Percentiles rank a stretch among this genome's conserved stretches.
phyloP scores from a whole-genome alignment of 2,797 vertebrate genomes.

The Eulemur coronatus region DNA sequence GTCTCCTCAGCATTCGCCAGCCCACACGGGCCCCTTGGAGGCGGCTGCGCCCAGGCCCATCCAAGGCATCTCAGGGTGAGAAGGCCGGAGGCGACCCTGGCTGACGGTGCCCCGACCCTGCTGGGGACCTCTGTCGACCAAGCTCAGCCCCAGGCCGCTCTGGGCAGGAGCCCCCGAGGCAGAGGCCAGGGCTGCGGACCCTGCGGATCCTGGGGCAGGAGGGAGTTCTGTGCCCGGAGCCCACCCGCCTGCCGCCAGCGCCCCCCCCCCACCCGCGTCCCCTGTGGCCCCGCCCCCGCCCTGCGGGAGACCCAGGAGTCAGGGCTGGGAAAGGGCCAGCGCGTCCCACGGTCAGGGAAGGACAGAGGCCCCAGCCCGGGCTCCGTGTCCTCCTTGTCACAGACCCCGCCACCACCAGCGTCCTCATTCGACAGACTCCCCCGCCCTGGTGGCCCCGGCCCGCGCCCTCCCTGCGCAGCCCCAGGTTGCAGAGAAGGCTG shows the following conservation, averaged over 20 bases:
- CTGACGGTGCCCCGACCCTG: no score
- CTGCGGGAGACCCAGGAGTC: background rate
- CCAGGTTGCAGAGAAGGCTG: background rate
- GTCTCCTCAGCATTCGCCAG: background rate
- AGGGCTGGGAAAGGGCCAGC: accelerated
- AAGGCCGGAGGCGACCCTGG: no score
- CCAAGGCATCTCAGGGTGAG: background rate
- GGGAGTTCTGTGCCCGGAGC: background rate
- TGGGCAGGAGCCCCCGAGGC: background rate
- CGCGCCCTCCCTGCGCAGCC: background rate
- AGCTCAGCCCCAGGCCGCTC: background rate
- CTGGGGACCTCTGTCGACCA: background rate
- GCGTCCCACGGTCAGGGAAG: background rate
- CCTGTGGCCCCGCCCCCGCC: background rate
- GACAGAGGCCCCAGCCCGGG: background rate
- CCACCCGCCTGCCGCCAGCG: no score
- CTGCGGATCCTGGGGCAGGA: no score
- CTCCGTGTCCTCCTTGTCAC: background rate
- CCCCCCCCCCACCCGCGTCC: background rate
- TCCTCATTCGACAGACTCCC: background rate
- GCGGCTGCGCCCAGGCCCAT: background rate
- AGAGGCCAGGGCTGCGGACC: background rate
- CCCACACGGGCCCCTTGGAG: background rate
- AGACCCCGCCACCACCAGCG: accelerated
- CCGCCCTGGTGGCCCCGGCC: background rate